These are phyloP conservation scores for Synanthedon formicaeformis DNA, from an alignment of 2,888 invertebrate species.

Conservation along the genomic window DNA sequence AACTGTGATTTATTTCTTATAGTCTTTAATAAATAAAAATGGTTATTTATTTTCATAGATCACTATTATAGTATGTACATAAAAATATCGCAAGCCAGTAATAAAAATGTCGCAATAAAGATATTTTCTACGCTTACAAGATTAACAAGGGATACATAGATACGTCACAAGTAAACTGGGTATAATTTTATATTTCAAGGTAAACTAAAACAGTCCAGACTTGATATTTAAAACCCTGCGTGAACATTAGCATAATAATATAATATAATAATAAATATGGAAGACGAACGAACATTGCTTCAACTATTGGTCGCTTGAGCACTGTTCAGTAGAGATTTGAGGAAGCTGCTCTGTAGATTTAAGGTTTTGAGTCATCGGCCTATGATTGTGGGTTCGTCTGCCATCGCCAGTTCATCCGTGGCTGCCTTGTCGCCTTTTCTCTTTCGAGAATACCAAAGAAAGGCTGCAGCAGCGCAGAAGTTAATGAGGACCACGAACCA, in stretches of 20 bases:
- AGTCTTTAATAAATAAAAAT: no score
- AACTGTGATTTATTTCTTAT: no score
- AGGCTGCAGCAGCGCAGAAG: conserved; percentile 76
- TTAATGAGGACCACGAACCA: conserved; percentile 83
- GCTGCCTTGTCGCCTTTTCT: conserved; percentile 87
- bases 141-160: conserved; percentile 33
- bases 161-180: conserved; percentile 7
- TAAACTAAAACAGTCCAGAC: conserved; percentile 1
- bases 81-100: conserved; percentile 26
- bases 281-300: conserved; percentile 48
- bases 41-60: no score
- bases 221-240: not conserved
- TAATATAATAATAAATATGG: conserved; percentile 25
- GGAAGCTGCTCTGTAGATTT: conserved; percentile 33
- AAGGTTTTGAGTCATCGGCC: conserved; percentile 67
- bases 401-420: conserved; percentile 85
- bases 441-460: conserved; percentile 85
- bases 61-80: not conserved
- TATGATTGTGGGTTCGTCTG: conserved; percentile 87
- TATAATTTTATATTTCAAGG: conserved; percentile 1
- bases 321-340: conserved; percentile 56
- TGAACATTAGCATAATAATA: conserved; percentile 14
- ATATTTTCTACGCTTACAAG: conserved; percentile 28
- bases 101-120: conserved; percentile 28
- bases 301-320: conserved; percentile 64